Percentiles rank a stretch among this genome's conserved stretches.
Conservation (phyloP, 2,113 vertebrate genomes). For the Serinus canaria region DNA sequence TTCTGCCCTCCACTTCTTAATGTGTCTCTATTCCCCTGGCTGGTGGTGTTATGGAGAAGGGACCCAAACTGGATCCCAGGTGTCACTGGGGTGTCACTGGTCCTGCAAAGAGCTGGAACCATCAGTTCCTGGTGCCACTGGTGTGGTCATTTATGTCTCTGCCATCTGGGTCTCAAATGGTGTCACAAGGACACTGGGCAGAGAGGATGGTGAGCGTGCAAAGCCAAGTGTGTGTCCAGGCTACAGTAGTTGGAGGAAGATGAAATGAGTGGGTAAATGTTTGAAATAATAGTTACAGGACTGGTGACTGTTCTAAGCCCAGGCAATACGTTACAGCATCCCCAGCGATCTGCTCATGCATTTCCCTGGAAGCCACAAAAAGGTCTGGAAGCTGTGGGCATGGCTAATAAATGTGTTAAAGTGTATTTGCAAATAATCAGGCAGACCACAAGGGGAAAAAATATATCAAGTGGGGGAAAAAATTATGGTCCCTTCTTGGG, state of each 20-base stretch:
- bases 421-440: constrained; percentile 46
- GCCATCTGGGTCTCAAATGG: not conserved
- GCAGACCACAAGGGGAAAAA: constrained; percentile 35
- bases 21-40: not conserved
- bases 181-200: not conserved
- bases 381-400: constrained; percentile 37
- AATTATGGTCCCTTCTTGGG: not conserved
- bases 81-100: not conserved
- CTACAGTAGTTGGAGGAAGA: not conserved
- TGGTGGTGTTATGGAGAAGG: rapidly evolving
- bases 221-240: rapidly evolving
- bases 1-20: not conserved
- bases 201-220: not conserved
- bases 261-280: rapidly evolving
- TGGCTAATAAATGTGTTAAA: constrained; percentile 3
- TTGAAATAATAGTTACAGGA: not conserved
- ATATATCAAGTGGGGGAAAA: not conserved
- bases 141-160: not conserved
- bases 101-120: not conserved
- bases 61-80: rapidly evolving
- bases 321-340: not conserved
- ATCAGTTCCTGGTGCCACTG: not conserved
- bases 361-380: constrained; percentile 43
- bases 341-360: not conserved
- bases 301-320: not conserved